These are phyloP conservation scores for Gallinago paraguaiae DNA, from an alignment of 2,113 vertebrate genomes.

Conservation along the genomic window DNA sequence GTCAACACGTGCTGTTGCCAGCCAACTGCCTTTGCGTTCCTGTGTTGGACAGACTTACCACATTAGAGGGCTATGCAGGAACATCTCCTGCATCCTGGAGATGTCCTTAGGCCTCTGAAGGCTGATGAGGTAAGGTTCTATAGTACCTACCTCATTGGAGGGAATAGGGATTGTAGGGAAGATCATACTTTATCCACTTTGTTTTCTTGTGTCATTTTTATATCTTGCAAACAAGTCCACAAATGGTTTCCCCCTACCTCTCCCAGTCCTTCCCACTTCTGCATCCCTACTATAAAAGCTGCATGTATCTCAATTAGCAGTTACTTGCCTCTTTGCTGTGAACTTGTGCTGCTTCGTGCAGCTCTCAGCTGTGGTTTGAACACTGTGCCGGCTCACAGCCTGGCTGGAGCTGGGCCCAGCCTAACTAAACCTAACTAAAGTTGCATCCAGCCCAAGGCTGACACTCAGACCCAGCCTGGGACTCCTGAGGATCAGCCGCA, in stretches of 20 bases:
- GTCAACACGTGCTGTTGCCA: not conserved
- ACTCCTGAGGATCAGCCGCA: not conserved
- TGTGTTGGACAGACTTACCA: not conserved
- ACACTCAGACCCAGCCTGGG: not conserved
- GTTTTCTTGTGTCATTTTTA: not conserved
- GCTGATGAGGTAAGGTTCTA: not conserved
- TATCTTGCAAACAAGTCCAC: not conserved
- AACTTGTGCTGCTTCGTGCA: not conserved
- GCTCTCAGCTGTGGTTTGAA: not conserved
- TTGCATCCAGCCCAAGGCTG: not conserved
- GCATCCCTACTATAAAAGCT: not conserved
- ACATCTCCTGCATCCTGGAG: not conserved
- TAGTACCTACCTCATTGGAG: not conserved
- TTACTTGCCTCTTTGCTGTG: not conserved
- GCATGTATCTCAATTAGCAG: not conserved
- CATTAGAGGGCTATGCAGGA: not conserved
- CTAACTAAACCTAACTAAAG: not conserved
- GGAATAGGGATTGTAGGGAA: not conserved
- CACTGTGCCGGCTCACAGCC: not conserved
- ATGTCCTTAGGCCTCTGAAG: not conserved
- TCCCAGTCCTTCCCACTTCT: not conserved
- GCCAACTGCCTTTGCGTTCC: not conserved
- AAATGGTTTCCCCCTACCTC: not conserved
- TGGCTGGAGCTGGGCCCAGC: not conserved
- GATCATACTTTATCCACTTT: not conserved